Base-by-base conservation (phyloP, 1,140 invertebrate genomes). In the Lepidurus arcticus region DNA sequence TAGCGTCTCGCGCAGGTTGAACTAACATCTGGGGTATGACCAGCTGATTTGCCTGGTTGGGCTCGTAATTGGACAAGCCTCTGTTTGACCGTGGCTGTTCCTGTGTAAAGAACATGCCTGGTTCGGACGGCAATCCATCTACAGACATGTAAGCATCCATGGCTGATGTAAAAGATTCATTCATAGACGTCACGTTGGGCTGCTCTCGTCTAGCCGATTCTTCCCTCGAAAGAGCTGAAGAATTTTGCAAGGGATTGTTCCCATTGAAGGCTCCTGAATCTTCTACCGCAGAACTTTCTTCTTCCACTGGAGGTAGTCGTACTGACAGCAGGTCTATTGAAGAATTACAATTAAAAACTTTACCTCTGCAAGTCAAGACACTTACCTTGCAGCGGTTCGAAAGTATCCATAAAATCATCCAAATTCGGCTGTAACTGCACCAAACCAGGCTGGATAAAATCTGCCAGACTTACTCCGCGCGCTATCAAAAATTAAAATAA, bases 371-470 rank as follows among this genome's bases (percentile, higher is more conserved):
- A 10, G 10, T 21, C 9, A 76, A 10, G 44, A 26, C 24, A 83
- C 78, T 81, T 86, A 93, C 92, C 92, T 87, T 93, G 92, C 78
- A 95, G 86, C 7, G 92, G 92, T 75, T 83, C 85, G 53, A 85
- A 82, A 83, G 93, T 92, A 83, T 94, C 90, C 82, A 93, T 95
- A 85, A 96, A 95, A 86, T 99, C 97, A 84, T 98, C 96, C 81
- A 99, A 88, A 87, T 95, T 97, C 79, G 97, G 97, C 85, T 99
- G 97, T 53, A 99, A 87, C 78, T 97, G 95, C 76, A 97, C 92
- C 81, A 99, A 89, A 84, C 95, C 97, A 76, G 98, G 98, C 87
- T 99, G 98, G 85, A 99, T 98, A 83, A 99, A 95, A 87, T 99
- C 97, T 16, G 97, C 94, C 83, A 93, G 87, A 79, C 89, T 91